Conservation (phyloP, 2,888 invertebrate genomes). For the Micoletzkya japonica region DNA sequence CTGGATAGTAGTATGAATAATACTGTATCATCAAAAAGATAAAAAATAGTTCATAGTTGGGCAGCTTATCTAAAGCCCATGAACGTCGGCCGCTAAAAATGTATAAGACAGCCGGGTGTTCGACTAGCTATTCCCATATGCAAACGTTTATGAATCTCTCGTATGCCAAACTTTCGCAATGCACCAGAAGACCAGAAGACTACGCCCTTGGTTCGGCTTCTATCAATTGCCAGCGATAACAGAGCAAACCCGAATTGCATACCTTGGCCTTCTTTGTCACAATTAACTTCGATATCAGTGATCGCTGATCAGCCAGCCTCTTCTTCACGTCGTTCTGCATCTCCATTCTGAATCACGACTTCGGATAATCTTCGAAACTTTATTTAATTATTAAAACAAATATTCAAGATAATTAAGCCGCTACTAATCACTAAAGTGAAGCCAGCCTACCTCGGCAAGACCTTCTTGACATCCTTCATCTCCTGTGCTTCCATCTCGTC, state of each 20-base stretch:
- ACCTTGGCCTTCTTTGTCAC: slow-evolving; percentile 44
- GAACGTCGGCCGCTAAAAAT: no score
- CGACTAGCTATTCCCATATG: no score
- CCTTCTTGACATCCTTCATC: slow-evolving; percentile 9
- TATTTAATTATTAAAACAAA: not conserved
- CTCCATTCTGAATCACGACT: not conserved
- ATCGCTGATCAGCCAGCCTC: slow-evolving; percentile 37
- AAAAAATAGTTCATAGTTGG: no score
- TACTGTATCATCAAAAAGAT: not conserved
- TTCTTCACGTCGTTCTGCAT: slow-evolving; percentile 16
- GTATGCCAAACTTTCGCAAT: no score
- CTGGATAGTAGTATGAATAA: not conserved
- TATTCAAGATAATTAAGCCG: no score
- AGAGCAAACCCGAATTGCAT: not conserved
- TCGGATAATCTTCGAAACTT: not conserved
- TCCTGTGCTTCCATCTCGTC: slow-evolving; percentile 29
- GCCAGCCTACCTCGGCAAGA: slow-evolving; percentile 7
- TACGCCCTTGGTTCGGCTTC: no score
- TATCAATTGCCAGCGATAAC: no score
- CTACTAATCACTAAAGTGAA: not conserved
- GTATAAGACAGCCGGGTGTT: no score
- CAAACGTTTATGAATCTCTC: no score
- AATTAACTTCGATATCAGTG: slow-evolving; percentile 39
- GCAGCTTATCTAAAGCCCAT: no score
- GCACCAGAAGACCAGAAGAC: no score